Base-by-base conservation (phyloP, 2,797 vertebrate genomes). In the Agapornis canus region DNA sequence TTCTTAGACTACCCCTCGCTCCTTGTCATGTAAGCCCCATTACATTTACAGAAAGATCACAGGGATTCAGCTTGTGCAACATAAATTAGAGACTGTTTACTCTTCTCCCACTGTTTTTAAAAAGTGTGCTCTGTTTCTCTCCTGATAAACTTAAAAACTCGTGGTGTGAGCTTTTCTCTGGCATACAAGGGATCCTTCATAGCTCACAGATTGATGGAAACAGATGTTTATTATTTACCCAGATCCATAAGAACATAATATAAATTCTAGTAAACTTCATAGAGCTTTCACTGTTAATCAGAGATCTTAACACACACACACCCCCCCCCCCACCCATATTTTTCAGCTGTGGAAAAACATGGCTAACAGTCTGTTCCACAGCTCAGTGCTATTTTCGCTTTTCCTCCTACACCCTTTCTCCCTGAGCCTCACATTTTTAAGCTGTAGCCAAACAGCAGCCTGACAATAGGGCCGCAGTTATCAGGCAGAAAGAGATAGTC, bases 311-410 rank as follows among this genome's bases (percentile, higher is more conserved):
- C 8, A 47, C 3, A 10, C 40, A 42, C 8, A 16, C 11, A 47
- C 3, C 39, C 5, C 0, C 2, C 4, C 0, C 13, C 7, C 19
- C 42, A 43, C 42, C 4, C 16, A 0, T n/a, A 31, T 20, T 37
- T 81, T 65, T 87, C 35, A 73, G 37, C 68, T 48, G n/a, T 35
- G 13, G 32, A 9, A 80, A 32, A 90, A 31, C 12, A 47, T 8
- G 29, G 15, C 23, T 57, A 45, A 18, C 13, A 72, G 18, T 27
- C 54, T 27, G 11, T 43, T 86, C 26, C 80, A n/a, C n/a, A 51
- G 43, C 35, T 70, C 79, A 13, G 0, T 61, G 29, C 23, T 82
- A 4, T 61, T 49, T 8, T 40, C 22, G 35, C 18, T 73, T 42
- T 87, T 77, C 16, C 25, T 80, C 21, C 43, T 66, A 35, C 19